Evolutionary conservation across 1,140 invertebrate genomes (phyloP).

Genomic region (Drosophila neocordata): DNA sequence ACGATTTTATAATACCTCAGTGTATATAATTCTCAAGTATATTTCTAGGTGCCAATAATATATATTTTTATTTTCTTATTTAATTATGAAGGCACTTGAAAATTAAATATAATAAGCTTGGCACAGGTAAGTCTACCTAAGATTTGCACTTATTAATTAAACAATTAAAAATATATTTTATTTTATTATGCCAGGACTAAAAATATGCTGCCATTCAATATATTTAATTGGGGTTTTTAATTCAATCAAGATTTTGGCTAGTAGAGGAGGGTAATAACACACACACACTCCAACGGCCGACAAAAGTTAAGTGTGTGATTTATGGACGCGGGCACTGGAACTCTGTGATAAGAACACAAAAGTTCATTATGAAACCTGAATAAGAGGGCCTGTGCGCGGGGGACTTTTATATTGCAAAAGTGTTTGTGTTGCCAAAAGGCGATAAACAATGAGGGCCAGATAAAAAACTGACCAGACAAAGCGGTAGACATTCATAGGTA

Average conservation of each 20-base stretch:
- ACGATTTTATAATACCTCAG: constrained; percentile 9
- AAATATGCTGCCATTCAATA: constrained; percentile 15
- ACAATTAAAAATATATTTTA: constrained; percentile 54
- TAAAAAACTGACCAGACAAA: constrained; percentile 14
- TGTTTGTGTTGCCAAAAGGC: background rate
- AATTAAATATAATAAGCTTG: constrained; percentile 21
- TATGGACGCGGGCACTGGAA: constrained; percentile 13
- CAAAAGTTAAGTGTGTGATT: constrained; percentile 32
- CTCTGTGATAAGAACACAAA: constrained; percentile 30
- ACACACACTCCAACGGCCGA: background rate
- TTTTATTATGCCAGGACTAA: constrained; percentile 35
- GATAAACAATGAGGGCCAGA: constrained; percentile 4
- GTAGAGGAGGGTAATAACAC: background rate
- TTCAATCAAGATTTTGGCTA: constrained; percentile 16
- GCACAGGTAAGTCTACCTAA: background rate
- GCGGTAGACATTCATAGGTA: constrained; percentile 43
- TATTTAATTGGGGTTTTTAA: constrained; percentile 1
- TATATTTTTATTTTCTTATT: constrained; percentile 15
- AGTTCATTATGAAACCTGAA: constrained; percentile 1
- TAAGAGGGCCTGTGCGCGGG: constrained; percentile 24
- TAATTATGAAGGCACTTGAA: constrained; percentile 30
- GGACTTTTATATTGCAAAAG: constrained; percentile 6
- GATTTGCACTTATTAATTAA: constrained; percentile 17
- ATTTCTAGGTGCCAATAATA: no score
- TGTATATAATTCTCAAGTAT: constrained; percentile 8